These are phyloP conservation scores for Myripristis murdjan DNA, from an alignment of 2,797 vertebrate genomes.

Conservation along the genomic window DNA sequence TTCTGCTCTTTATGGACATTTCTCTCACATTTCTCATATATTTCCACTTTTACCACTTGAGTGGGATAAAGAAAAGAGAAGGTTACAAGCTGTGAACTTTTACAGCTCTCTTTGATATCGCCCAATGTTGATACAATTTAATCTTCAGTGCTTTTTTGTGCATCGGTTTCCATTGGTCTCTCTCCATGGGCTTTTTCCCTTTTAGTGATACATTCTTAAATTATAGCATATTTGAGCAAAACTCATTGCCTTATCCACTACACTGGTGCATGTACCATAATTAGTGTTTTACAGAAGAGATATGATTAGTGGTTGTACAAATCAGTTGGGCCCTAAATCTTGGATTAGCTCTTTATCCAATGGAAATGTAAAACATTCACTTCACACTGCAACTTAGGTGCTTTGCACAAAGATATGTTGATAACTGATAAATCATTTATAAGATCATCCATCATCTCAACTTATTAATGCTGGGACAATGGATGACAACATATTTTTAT, in stretches of 20 bases:
- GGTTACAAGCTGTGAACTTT: neutral
- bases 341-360: slow-evolving; percentile 14
- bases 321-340: slow-evolving; percentile 46
- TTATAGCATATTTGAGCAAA: slow-evolving; percentile 36
- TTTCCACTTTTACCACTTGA: neutral
- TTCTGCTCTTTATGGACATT: neutral
- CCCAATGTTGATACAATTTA: neutral
- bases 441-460: slow-evolving; percentile 19
- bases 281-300: slow-evolving; percentile 50
- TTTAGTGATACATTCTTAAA: neutral
- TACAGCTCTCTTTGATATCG: neutral
- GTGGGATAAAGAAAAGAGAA: neutral
- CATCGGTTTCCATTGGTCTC: slow-evolving; percentile 3
- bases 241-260: slow-evolving; percentile 35
- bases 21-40: neutral
- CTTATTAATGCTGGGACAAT: slow-evolving; percentile 3
- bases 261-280: slow-evolving; percentile 45
- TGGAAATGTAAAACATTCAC: slow-evolving; percentile 9
- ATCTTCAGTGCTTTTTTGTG: slow-evolving; percentile 3
- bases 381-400: too few relatives aligned
- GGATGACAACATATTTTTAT: slow-evolving; percentile 5
- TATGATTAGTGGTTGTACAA: slow-evolving; percentile 56
- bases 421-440: slow-evolving; percentile 54
- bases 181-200: slow-evolving; percentile 20
- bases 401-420: slow-evolving; percentile 6